phyloP scores from a whole-genome alignment of 2,113 vertebrate genomes.

The mouse (Mus musculus) region GRCm39 chr9:35225501-35226000 shows the following conservation, averaged over 20 bases:
- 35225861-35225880: background rate
- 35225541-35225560: background rate
- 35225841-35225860: too few species aligned
- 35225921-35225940: background rate
- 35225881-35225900: rapidly evolving
- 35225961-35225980: background rate
- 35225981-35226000: background rate
- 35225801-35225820: background rate
- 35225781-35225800: background rate
- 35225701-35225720: background rate
- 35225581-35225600: constrained; percentile 68
- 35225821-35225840: background rate
- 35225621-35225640: constrained; percentile 84
- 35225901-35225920: background rate
- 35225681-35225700: constrained; percentile 73
- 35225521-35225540: constrained; percentile 73
- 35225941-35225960: background rate
- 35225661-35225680: constrained; percentile 82
- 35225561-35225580: background rate
- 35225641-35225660: constrained; percentile 68
- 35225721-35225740: background rate
- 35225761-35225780: background rate
- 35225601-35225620: constrained; percentile 85
- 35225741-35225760: background rate
- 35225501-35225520: constrained; percentile 81